Percentiles rank a stretch among this genome's conserved stretches.
These are phyloP conservation scores for Piaya cayana DNA, from an alignment of 2,113 vertebrate species.

Conservation along the genomic window DNA sequence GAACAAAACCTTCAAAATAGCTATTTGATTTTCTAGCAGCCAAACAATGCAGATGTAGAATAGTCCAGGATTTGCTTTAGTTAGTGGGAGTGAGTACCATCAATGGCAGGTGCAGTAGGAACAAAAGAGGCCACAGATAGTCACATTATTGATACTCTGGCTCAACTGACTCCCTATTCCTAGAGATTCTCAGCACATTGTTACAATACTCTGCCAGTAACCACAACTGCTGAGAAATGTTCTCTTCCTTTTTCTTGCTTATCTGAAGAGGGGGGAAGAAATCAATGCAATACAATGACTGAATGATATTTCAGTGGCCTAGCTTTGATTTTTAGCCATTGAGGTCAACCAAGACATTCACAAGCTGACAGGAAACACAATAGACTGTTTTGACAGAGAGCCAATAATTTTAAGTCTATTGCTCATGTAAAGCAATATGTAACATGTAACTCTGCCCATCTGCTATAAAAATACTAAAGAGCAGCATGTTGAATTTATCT, in stretches of 20 bases:
- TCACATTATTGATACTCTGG: conserved; percentile 42
- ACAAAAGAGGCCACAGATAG: conserved; percentile 30
- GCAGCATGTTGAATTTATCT: conserved; percentile 7
- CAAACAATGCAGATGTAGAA: conserved; percentile 30
- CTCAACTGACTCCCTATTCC: conserved; percentile 23
- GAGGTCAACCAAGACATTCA: conserved; percentile 53
- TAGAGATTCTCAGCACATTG: conserved; percentile 19
- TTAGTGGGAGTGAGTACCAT: background rate
- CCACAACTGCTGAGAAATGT: conserved; percentile 54
- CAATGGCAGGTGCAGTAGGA: background rate
- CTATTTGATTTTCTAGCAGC: conserved; percentile 37
- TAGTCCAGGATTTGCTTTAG: background rate
- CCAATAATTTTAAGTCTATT: conserved; percentile 14
- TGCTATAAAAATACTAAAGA: conserved; percentile 44
- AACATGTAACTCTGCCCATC: background rate
- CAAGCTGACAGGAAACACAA: conserved; percentile 45
- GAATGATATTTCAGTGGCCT: conserved; percentile 43
- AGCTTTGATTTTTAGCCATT: conserved; percentile 54
- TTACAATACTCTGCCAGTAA: conserved; percentile 34
- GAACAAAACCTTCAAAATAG: conserved; percentile 1
- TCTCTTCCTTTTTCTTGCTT: conserved; percentile 40
- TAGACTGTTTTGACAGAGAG: conserved; percentile 40
- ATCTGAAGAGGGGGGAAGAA: conserved; percentile 2
- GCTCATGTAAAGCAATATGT: conserved; percentile 6
- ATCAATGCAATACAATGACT: conserved; percentile 55